A percentile compares a stretch with the other conserved stretches of the same genome.
phyloP scores from a whole-genome alignment of 2,888 invertebrate species.

The Drosophila nr. medialis region DNA sequence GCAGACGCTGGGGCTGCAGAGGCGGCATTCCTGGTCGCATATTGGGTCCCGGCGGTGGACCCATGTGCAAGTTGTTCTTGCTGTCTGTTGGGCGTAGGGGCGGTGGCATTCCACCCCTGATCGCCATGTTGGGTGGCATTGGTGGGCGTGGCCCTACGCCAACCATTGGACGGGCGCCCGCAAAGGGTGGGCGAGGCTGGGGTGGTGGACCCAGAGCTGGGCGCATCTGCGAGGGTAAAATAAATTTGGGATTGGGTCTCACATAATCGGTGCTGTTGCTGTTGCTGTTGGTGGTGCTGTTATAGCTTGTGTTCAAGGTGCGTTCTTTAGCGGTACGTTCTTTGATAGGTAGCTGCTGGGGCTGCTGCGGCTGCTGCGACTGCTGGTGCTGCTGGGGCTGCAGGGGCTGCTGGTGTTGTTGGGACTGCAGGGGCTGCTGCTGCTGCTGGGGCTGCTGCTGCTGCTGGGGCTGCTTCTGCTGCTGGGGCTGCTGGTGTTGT shows the following conservation, averaged over 20 bases:
- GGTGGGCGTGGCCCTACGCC: constrained; percentile 80
- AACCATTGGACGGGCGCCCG: constrained; percentile 72
- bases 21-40: constrained; percentile 68
- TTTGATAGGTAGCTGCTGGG: neutral
- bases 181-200: constrained; percentile 77
- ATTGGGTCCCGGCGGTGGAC: constrained; percentile 66
- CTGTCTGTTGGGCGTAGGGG: constrained; percentile 85
- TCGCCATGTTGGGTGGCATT: constrained; percentile 76
- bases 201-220: constrained; percentile 73
- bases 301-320: constrained; percentile 47
- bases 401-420: no score
- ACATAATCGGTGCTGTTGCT: constrained; percentile 23
- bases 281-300: constrained; percentile 21
- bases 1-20: constrained; percentile 71
- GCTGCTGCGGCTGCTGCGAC: neutral
- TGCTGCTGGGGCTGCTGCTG: fast-evolving
- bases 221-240: constrained; percentile 81
- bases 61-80: constrained; percentile 83
- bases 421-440: no score
- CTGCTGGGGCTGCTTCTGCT: fast-evolving
- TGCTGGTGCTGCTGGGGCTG: no score
- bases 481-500: no score
- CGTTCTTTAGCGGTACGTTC: constrained; percentile 41
- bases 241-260: constrained; percentile 54
- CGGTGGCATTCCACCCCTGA: constrained; percentile 78